Evolutionary conservation across 1,140 invertebrate species (phyloP).

Genomic region (Medauroidea extradentata): DNA sequence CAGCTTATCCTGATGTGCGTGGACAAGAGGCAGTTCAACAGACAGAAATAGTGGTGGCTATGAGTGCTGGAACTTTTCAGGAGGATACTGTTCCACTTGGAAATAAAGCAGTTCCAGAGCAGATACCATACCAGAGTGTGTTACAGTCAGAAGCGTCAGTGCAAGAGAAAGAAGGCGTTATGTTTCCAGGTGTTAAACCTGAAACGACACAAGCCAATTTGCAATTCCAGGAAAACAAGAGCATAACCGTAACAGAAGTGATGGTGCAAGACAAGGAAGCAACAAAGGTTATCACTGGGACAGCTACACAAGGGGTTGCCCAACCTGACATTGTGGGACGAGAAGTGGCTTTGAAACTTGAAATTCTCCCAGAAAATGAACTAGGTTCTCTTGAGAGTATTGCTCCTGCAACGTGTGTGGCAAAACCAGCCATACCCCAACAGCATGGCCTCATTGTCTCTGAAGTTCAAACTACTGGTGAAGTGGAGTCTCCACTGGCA

Average conservation of each 20-base stretch:
- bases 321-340: slow-evolving; percentile 24
- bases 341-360: slow-evolving; percentile 40
- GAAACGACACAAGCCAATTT: slow-evolving; percentile 15
- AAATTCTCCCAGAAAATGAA: slow-evolving; percentile 38
- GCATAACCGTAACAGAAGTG: slow-evolving; percentile 38
- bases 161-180: slow-evolving; percentile 36
- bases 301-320: slow-evolving; percentile 43
- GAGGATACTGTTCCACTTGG: neutral
- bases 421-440: slow-evolving; percentile 38
- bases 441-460: slow-evolving; percentile 49
- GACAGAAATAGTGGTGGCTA: slow-evolving; percentile 29
- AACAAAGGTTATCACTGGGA: slow-evolving; percentile 39
- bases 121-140: slow-evolving; percentile 38
- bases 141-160: slow-evolving; percentile 30
- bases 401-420: slow-evolving; percentile 33
- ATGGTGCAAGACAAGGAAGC: slow-evolving; percentile 38
- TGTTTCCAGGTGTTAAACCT: slow-evolving; percentile 5
- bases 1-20: slow-evolving; percentile 29
- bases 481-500: slow-evolving; percentile 45
- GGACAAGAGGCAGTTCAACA: slow-evolving; percentile 38
- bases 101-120: slow-evolving; percentile 15
- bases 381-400: slow-evolving; percentile 36
- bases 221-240: slow-evolving; percentile 12
- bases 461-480: slow-evolving; percentile 44
- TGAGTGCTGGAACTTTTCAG: slow-evolving; percentile 26